Evolutionary conservation across 2,113 vertebrate species (phyloP), one percentile per base, ranked within the genome.

Genomic region (Anguilla rostrata): DNA sequence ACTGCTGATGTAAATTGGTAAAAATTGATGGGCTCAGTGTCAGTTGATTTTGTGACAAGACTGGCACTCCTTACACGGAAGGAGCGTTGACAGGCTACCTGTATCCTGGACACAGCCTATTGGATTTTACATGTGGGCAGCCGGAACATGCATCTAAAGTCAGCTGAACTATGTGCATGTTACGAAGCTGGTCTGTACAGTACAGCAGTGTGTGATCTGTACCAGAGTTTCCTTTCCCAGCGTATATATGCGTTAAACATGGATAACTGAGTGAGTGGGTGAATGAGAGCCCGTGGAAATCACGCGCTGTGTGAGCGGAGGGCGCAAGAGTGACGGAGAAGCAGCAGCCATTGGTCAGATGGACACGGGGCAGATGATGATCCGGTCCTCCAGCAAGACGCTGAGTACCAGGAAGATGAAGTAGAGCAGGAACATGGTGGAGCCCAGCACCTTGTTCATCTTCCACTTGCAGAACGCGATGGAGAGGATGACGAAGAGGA

Each of bases 371-470:
- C 98, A 99, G 89, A 96, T 85, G 86, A 99, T 97, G 90, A 99
- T 95, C 40, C 97, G 96, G 89, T 98, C 97, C 91, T 99, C 98
- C 87, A 99, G 90, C 97, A 99, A 96, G 85, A 99, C 98, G 6
- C 98, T 99, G 88, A 98, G 94, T 41, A 99, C 95, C 90, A 99
- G 89, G 94, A 99, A 99, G 82, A 97, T 92, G 18, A 98, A 97
- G 92, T 99, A 99, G 82, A 99, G 96, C 86, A 96, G 91, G 91
- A 99, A 99, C 98, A 99, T 99, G 26, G 96, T 97, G 90, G 92
- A 94, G 84, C 98, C 98, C 91, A 99, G 94, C 0, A 93, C 84
- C 93, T 99, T 99, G 93, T 98, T 99, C 98, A 99, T 98, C 90
- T 94, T 97, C 98, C 98, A 99, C 88, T 96, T 97, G 85, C 96